Base-by-base conservation (phyloP, 2,797 vertebrate species). In the Parauchenoglanis ngamensis region DNA sequence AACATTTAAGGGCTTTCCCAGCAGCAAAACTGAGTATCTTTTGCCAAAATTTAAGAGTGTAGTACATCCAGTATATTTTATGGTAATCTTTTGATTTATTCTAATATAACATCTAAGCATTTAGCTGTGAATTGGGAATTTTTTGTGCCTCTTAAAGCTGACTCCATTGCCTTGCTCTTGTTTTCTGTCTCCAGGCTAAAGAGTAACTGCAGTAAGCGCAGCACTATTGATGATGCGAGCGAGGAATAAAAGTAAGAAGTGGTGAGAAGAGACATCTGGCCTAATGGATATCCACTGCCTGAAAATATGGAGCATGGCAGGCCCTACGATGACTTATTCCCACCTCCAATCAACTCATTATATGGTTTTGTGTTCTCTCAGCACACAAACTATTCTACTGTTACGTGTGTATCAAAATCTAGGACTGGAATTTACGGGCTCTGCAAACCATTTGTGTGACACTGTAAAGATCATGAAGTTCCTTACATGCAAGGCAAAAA, bases 181-280 rank as follows among this genome's bases (percentile, higher is more conserved):
- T 93, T 93, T 92, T 91, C 83, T 89, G 19, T 93, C 88, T 72
- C 92, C 94, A 96, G 95, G 93, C 89, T 96, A 93, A 95, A 87
- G 67, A 83, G 90, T 89, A 87, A 89, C 59, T 86, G 72, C 77
- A 75, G 75, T 84, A 84, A 83, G 46, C 84, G 88, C 85, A 84
- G 17, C 87, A 56, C 67, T 90, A 75, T 19, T 88, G 56, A 68
- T 91, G 84, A 85, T 88, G 85, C 4, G 8, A 61, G 57, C 76
- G 57, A 31, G 35, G 44, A 68, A 52, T 49, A 19, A 70, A 25
- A 61, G 25, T 59, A 70, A 85, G 79, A n/a, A 6, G 52, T 77
- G 73, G 75, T 82, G 63, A 83, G 79, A 70, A 68, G 44, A 89
- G 49, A 56, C 85, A 70, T 83, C 67, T 52, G 85, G 75, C 67